Conservation (phyloP, 2,797 vertebrate genomes). For the Lutjanus argentimaculatus region DNA sequence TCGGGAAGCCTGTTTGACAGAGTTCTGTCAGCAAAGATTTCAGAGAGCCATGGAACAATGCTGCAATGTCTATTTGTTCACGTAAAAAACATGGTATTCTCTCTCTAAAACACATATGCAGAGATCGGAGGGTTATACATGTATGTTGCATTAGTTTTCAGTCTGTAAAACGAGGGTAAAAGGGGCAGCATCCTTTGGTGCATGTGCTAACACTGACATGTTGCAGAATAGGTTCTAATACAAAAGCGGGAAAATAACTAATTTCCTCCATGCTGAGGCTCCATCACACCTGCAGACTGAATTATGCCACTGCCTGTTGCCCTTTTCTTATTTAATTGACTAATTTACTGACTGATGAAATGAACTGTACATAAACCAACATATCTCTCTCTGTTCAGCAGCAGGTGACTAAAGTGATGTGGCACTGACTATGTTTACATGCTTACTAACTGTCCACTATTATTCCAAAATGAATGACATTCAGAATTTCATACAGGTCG, state of each 20-base stretch:
- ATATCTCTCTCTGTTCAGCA: background rate
- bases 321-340: background rate
- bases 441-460: too few species aligned
- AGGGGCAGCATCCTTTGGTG: background rate
- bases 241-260: background rate
- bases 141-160: background rate
- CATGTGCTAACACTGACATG: background rate
- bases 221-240: background rate
- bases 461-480: too few species aligned
- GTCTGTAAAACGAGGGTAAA: background rate
- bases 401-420: too few species aligned
- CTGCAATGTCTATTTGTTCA: slow-evolving; percentile 39
- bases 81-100: background rate
- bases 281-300: background rate
- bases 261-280: background rate
- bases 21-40: slow-evolving; percentile 80
- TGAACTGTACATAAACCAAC: background rate
- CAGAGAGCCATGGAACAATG: slow-evolving; percentile 60
- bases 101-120: background rate
- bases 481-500: too few species aligned
- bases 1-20: slow-evolving; percentile 94
- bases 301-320: background rate
- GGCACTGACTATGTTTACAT: too few species aligned
- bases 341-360: background rate
- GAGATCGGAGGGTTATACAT: background rate